Conservation (phyloP, 2,113 vertebrate species). For the Aspidoscelis tigris region DNA sequence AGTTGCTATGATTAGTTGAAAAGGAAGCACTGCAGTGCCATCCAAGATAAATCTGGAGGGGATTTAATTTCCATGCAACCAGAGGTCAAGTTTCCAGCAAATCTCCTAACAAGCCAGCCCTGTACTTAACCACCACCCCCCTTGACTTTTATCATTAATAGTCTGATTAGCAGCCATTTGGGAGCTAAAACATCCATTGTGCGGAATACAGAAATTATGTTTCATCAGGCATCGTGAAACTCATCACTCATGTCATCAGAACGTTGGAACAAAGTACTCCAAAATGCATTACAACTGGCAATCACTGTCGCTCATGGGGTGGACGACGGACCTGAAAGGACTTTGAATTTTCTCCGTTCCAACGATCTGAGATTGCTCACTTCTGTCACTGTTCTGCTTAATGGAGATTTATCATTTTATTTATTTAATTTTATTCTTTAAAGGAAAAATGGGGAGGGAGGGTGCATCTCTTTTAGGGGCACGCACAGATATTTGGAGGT, state of each 20-base stretch:
- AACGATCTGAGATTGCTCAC: slow-evolving; percentile 33
- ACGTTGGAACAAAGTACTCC: slow-evolving; percentile 33
- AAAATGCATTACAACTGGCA: slow-evolving; percentile 41
- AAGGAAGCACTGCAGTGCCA: neutral
- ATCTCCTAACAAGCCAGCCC: slow-evolving; percentile 33
- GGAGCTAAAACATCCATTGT: slow-evolving; percentile 43
- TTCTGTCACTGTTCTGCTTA: slow-evolving; percentile 28
- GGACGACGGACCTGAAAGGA: slow-evolving; percentile 37
- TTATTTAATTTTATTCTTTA: too few species aligned
- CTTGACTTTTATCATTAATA: slow-evolving; percentile 31
- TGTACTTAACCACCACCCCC: slow-evolving; percentile 3
- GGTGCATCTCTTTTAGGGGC: neutral
- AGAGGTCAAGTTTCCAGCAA: slow-evolving; percentile 29
- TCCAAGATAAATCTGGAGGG: slow-evolving; percentile 10
- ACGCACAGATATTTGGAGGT: too few species aligned
- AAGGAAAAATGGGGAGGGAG: neutral
- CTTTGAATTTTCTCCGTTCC: slow-evolving; percentile 50
- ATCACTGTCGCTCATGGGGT: slow-evolving; percentile 24
- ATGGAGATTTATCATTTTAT: slow-evolving; percentile 30
- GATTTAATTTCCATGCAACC: slow-evolving; percentile 34
- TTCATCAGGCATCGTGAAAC: slow-evolving; percentile 17
- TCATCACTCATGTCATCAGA: slow-evolving; percentile 55
- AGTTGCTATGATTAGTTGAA: neutral
- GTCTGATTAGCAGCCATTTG: slow-evolving; percentile 49
- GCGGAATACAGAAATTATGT: slow-evolving; percentile 43